Evolutionary conservation across 2,797 vertebrate species (phyloP), one percentile per base, ranked within the genome.

Genomic region (Hylomyscus alleni): DNA sequence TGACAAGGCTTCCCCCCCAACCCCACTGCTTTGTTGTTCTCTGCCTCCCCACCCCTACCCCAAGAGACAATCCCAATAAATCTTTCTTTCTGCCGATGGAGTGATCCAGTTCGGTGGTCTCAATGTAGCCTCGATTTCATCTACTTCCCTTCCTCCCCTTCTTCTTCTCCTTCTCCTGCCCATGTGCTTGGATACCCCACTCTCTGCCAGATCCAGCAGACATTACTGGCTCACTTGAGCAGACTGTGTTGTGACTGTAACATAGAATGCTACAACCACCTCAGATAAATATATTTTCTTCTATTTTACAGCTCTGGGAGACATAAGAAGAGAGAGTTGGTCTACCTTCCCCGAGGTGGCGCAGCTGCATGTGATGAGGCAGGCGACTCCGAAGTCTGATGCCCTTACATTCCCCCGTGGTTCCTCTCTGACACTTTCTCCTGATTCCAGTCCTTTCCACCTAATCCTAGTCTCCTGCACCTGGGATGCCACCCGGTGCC

Each of bases 181-280:
- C 44, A 44, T 65, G 40, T 4, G 26, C 24, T 37, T 26, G 3
- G 20, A 52, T 12, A 24, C 52, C 65, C 78, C 31, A n/a, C 29
- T 60, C 10, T 47, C 44, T 58, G 54, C 87, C 87, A 84, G 65
- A 65, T 26, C 44, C 56, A 77, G 73, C n/a, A 85, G 72, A 12
- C 73, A 54, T 72, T 72, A 56, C 52, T 73, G 77, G 44, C 50
- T 92, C 82, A 84, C 50, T 50, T 56, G 29, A 92, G 75, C 58
- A 85, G 82, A 50, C 47, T 50, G 0, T 37, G 13, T 56, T 72
- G 31, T 54, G 93, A 52, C 44, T 50, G 24, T 56, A 89, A 89
- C 75, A 60, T 91, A 91, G 93, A 92, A 93, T 78, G 40, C 69
- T 31, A 58, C 14, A 78, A 72, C 47, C 47, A 37, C 10, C 50